Conservation (phyloP, 2,113 vertebrate species). For the Clupea harengus region DNA sequence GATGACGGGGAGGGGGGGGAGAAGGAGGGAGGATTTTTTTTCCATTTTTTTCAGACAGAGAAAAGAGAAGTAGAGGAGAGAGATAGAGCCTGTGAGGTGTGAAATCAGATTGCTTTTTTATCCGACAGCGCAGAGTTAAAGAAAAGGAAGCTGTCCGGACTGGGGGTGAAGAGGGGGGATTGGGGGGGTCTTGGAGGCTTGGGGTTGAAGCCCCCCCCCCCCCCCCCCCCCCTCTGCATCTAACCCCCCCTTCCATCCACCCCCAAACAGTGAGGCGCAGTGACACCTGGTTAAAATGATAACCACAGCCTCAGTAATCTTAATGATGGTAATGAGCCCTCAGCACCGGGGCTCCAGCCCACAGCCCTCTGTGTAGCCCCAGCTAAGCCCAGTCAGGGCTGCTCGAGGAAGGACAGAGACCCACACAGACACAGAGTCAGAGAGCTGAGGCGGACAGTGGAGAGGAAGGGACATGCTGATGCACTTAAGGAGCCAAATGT, state of each 20-base stretch:
- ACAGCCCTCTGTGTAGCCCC: slow-evolving; percentile 38
- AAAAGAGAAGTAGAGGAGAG: slow-evolving; percentile 52
- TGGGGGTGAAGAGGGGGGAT: slow-evolving; percentile 52
- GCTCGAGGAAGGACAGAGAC: slow-evolving; percentile 32
- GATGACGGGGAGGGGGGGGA: slow-evolving; percentile 53
- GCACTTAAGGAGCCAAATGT: slow-evolving; percentile 35
- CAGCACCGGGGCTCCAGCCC: slow-evolving; percentile 45
- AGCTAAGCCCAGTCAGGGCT: slow-evolving; percentile 47
- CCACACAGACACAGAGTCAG: neutral
- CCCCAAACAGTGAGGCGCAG: slow-evolving; percentile 28
- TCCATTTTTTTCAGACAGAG: slow-evolving; percentile 34
- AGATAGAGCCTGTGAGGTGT: slow-evolving; percentile 74
- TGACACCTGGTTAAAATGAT: slow-evolving; percentile 74
- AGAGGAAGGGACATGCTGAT: neutral
- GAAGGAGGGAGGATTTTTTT: slow-evolving; percentile 20
- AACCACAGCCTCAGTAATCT: slow-evolving; percentile 64
- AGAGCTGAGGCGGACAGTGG: neutral
- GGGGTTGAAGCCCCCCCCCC: neutral
- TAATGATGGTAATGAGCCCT: slow-evolving; percentile 70
- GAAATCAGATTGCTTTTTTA: slow-evolving; percentile 80
- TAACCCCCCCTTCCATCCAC: neutral
- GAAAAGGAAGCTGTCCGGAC: slow-evolving; percentile 69
- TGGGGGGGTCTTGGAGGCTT: neutral
- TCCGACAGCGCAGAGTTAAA: slow-evolving; percentile 68
- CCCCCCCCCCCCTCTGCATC: neutral